These are phyloP conservation scores for Oreochromis aureus DNA, from an alignment of 2,113 vertebrate genomes.

Conservation along the genomic window DNA sequence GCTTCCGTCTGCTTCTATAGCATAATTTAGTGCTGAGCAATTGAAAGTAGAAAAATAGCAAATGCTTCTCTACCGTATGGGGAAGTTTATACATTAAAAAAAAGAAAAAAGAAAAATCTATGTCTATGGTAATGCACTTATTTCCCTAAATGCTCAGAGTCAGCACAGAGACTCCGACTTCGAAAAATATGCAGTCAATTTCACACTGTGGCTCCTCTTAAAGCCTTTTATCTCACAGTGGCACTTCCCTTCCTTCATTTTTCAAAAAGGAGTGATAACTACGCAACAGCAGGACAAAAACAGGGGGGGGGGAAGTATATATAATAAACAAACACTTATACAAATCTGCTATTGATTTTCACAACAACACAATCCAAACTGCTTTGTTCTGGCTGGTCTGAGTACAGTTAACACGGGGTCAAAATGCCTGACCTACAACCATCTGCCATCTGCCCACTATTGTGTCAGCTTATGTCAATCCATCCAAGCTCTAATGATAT, in stretches of 20 bases:
- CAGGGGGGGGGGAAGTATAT: neutral
- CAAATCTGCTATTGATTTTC: neutral
- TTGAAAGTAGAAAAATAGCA: neutral
- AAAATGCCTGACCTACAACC: constrained; percentile 3
- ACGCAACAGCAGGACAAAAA: neutral
- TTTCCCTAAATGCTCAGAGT: neutral
- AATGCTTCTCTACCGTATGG: neutral
- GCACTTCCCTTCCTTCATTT: neutral
- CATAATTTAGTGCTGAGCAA: neutral
- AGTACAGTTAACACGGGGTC: neutral
- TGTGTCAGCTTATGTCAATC: neutral
- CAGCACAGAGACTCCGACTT: neutral
- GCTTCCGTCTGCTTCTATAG: neutral
- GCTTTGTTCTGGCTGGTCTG: neutral
- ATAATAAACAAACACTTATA: neutral
- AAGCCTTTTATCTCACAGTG: neutral
- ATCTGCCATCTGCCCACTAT: neutral
- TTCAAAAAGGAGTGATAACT: neutral
- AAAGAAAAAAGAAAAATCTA: neutral
- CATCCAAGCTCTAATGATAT: constrained; percentile 26
- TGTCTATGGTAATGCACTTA: neutral
- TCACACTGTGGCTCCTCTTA: constrained; percentile 11
- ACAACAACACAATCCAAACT: neutral
- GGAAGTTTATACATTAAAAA: neutral
- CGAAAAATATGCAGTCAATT: neutral